phyloP scores from a whole-genome alignment of 2,113 vertebrate species.

The Caracal caracal region DNA sequence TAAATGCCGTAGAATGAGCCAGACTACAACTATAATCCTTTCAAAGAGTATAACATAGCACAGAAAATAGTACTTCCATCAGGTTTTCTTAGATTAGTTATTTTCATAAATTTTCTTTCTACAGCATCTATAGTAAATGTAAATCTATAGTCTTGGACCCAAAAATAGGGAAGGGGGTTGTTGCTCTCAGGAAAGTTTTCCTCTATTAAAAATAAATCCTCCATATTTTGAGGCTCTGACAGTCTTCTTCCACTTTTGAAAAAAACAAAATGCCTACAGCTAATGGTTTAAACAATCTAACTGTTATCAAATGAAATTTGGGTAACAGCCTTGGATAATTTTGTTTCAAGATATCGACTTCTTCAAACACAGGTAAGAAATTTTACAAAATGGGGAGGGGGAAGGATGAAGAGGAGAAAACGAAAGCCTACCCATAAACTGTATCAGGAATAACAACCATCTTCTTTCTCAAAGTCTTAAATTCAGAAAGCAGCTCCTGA shows the following conservation, averaged over 20 bases:
- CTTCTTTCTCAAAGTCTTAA: conserved; percentile 2
- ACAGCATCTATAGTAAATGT: neutral
- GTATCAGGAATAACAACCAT: neutral
- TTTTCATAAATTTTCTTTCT: neutral
- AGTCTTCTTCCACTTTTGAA: neutral
- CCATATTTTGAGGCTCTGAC: conserved; percentile 11
- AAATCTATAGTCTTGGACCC: neutral
- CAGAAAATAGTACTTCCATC: neutral
- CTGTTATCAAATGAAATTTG: conserved; percentile 22
- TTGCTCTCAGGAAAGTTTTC: neutral
- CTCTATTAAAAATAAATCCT: conserved; percentile 52
- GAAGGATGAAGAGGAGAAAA: neutral
- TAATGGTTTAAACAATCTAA: neutral
- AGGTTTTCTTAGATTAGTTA: neutral
- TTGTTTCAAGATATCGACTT: conserved; percentile 2
- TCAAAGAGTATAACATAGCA: neutral
- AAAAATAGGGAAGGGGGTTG: conserved; percentile 8
- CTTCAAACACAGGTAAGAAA: neutral
- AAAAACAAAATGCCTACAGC: neutral
- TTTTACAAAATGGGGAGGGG: neutral
- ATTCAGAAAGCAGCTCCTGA: neutral
- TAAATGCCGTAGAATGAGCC: neutral
- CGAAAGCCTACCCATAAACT: neutral
- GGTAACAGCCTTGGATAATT: conserved; percentile 41
- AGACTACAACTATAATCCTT: neutral